Evolutionary conservation across 2,888 invertebrate genomes (phyloP).

Genomic region (Drosophila infuscata): DNA sequence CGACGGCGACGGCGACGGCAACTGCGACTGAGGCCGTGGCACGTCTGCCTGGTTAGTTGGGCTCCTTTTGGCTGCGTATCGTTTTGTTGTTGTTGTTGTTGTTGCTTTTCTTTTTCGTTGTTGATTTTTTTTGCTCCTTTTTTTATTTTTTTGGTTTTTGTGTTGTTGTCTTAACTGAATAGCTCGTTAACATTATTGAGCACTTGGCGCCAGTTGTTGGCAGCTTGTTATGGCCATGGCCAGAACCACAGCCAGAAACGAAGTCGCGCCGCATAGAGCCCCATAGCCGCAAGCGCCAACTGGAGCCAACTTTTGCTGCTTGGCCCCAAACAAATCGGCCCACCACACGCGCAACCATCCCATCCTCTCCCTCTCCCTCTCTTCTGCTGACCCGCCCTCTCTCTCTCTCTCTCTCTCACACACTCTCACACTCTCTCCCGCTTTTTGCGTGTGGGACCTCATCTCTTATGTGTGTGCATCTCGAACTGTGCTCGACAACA

Average conservation of each 20-base stretch:
- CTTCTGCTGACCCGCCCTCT: background rate
- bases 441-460: background rate
- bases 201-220: slow-evolving; percentile 85
- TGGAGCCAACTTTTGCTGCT: slow-evolving; percentile 38
- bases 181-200: slow-evolving; percentile 85
- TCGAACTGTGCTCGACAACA: slow-evolving; percentile 67
- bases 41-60: slow-evolving; percentile 62
- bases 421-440: background rate
- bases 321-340: slow-evolving; percentile 60
- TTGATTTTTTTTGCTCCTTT: slow-evolving; percentile 2
- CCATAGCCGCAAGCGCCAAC: slow-evolving; percentile 64
- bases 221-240: slow-evolving; percentile 79
- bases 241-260: slow-evolving; percentile 36
- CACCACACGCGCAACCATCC: slow-evolving; percentile 63
- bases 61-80: slow-evolving; percentile 43
- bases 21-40: slow-evolving; percentile 48
- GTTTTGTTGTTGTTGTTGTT: slow-evolving; percentile 16
- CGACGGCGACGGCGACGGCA: slow-evolving; percentile 4
- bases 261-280: slow-evolving; percentile 59
- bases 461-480: slow-evolving; percentile 4
- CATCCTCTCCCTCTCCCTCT: background rate
- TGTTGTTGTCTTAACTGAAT: slow-evolving; percentile 79
- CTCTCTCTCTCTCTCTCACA: background rate
- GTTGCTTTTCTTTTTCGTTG: slow-evolving; percentile 23
- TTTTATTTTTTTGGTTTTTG: slow-evolving; percentile 48